A percentile compares a stretch with the other conserved stretches of the same genome.
Evolutionary conservation across 2,888 invertebrate genomes (phyloP).

Genomic region (Actias luna): DNA sequence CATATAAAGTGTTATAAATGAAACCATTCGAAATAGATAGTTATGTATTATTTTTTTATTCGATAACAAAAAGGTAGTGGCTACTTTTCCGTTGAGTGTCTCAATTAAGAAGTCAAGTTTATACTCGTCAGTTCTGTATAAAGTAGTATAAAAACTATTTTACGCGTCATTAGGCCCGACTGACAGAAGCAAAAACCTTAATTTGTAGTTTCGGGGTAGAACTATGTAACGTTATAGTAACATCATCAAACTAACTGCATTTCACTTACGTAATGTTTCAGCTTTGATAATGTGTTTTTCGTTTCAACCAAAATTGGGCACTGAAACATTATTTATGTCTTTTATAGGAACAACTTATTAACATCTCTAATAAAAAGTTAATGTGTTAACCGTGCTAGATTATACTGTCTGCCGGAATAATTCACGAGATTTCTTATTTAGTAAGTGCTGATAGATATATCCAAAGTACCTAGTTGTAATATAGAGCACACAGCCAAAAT

Average conservation of each 20-base stretch:
- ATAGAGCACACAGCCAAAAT: background rate
- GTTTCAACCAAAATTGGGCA: background rate
- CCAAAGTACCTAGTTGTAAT: background rate
- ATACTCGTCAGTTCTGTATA: background rate
- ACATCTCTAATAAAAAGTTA: background rate
- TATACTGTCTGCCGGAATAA: background rate
- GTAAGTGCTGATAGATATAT: background rate
- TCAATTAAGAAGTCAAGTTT: conserved; percentile 1
- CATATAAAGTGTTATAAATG: too few relatives aligned
- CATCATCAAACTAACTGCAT: background rate
- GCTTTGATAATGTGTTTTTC: background rate
- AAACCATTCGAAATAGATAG: too few relatives aligned
- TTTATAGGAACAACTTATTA: background rate
- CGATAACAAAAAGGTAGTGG: background rate
- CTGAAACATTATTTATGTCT: background rate
- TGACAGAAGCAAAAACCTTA: conserved; percentile 1
- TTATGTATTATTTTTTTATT: background rate
- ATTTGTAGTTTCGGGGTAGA: background rate
- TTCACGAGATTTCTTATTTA: background rate
- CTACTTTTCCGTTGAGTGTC: background rate
- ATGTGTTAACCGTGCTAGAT: background rate
- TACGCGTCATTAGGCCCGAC: background rate
- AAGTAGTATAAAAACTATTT: background rate
- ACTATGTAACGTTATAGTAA: background rate
- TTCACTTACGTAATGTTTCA: background rate